Evolutionary conservation across 2,797 vertebrate genomes (phyloP), one percentile per base, ranked within the genome.

Genomic region (Orientallactaga sibirica): DNA sequence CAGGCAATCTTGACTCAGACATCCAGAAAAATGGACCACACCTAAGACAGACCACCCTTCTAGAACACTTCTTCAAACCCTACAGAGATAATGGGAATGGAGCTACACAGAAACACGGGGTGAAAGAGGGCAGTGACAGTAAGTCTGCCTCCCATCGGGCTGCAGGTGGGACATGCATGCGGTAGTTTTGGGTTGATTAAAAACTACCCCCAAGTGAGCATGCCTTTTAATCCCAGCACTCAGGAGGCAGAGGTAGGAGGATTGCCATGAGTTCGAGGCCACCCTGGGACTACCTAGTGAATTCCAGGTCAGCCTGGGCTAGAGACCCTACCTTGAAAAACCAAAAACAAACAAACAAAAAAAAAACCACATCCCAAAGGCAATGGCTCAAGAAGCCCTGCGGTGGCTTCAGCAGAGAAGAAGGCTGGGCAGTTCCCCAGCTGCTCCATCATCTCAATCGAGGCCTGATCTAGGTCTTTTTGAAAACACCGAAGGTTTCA

Each of bases 401-500:
- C 2, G 27, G 25, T 14, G 43, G 48, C 27, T 86, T 10, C 18
- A 41, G 37, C 18, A 52, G 64, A 71, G n/a, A 27, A 76, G 6
- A 37, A 7, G 68, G 48, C 20, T 66, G 19, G 22, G 19, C 7
- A 2, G 52, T 48, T 25, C 29, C 48, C 14, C 61, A 66, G 16
- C 67, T 91, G 61, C 9, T 70, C 4, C 25, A 27, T 12, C 25
- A 27, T 12, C 90, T 86, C 43, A 62, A 37, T 6, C 73, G 75
- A 86, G 41, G 70, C 15, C 76, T 37, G 48, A 14, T 43, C 62
- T 64, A 48, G 27, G 25, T 33, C 70, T 85, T 90, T 90, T 84
- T 77, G 55, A 88, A 94, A 94, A 48, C 93, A 33, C n/a, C n/a
- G 8, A 74, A 71, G 80, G 68, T 33, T 78, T 80, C 27, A 3